phyloP scores from a whole-genome alignment of 37 sponge, comb jelly and placozoan genomes.

The Theonella swinhoei region DNA sequence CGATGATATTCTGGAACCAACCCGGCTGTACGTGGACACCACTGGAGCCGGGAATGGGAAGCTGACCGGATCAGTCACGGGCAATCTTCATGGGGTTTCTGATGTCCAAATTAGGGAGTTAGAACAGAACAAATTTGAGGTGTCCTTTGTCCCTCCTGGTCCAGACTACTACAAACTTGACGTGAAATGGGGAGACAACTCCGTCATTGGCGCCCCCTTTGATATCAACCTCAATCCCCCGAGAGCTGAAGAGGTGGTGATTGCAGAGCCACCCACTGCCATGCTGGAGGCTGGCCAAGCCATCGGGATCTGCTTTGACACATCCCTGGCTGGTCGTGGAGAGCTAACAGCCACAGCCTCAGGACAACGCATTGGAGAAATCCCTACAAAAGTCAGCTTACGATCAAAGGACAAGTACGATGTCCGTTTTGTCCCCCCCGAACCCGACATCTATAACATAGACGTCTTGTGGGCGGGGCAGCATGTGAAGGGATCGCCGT shows the following conservation, averaged over 20 bases:
- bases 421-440: slow-evolving; percentile 53
- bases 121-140: slow-evolving; percentile 36
- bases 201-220: slow-evolving; percentile 69
- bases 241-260: slow-evolving; percentile 38
- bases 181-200: slow-evolving; percentile 43
- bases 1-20: slow-evolving; percentile 6
- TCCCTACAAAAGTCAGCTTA: slow-evolving; percentile 45
- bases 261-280: slow-evolving; percentile 48
- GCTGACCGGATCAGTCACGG: slow-evolving; percentile 35
- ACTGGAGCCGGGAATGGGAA: slow-evolving; percentile 63
- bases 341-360: slow-evolving; percentile 52
- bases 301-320: slow-evolving; percentile 42
- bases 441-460: slow-evolving; percentile 54
- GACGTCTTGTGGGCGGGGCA: slow-evolving; percentile 61
- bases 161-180: slow-evolving; percentile 55
- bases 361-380: slow-evolving; percentile 48
- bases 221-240: slow-evolving; percentile 37
- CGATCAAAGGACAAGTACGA: slow-evolving; percentile 34
- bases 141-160: slow-evolving; percentile 16
- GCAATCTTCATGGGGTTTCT: slow-evolving; percentile 28
- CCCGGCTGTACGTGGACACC: slow-evolving; percentile 47
- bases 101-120: slow-evolving; percentile 28
- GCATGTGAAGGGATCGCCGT: slow-evolving; percentile 77
- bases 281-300: slow-evolving; percentile 57
- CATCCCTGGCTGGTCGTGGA: slow-evolving; percentile 43